Conservation (phyloP, 2,113 vertebrate genomes). For the Hystrix brachyura region DNA sequence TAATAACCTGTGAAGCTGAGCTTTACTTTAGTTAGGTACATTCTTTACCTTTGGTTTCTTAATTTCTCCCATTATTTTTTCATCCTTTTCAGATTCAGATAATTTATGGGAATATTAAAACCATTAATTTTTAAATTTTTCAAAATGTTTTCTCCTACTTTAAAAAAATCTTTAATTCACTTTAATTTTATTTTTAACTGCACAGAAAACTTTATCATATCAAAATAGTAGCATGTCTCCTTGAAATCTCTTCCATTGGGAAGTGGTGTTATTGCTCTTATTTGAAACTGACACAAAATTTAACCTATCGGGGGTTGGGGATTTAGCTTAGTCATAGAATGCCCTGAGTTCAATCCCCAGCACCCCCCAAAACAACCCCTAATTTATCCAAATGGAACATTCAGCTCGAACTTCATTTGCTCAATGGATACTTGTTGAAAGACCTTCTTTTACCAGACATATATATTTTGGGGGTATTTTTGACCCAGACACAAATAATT, state of each 20-base stretch:
- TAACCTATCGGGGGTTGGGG: no score
- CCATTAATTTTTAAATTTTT: neutral
- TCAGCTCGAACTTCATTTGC: neutral
- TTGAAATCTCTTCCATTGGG: neutral
- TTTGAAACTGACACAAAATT: neutral
- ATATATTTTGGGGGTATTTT: neutral
- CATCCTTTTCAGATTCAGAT: neutral
- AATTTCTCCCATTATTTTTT: neutral
- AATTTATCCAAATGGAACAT: neutral
- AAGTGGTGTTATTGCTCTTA: neutral
- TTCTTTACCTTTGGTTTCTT: neutral
- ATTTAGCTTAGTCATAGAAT: no score
- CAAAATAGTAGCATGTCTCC: neutral
- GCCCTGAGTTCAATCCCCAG: no score
- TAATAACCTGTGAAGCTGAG: neutral
- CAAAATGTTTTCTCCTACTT: neutral
- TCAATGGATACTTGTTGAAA: neutral
- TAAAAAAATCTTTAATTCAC: neutral
- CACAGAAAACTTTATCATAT: neutral
- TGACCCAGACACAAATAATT: neutral
- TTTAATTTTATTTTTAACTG: neutral
- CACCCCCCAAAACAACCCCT: neutral
- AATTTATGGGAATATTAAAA: neutral
- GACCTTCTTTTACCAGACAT: neutral
- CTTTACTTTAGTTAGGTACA: neutral